Percentiles rank a stretch among this genome's conserved stretches.
These are phyloP conservation scores for Danaus chrysippus DNA, from an alignment of 2,888 invertebrate genomes.

Conservation along the genomic window DNA sequence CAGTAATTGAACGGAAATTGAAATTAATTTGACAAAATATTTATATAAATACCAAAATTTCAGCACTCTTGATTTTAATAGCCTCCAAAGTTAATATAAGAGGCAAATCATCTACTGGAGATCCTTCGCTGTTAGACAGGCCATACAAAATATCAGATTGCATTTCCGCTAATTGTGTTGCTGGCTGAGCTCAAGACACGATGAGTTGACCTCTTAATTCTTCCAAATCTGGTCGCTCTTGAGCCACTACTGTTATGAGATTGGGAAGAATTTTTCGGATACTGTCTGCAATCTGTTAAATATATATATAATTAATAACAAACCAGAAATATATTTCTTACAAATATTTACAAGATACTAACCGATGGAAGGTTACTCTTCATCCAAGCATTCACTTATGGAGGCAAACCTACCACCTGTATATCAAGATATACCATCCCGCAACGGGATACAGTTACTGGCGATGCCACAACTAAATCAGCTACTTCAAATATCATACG, in stretches of 20 bases:
- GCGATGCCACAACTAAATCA: too few species aligned
- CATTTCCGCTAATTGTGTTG: slow-evolving; percentile 85
- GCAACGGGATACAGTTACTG: too few species aligned
- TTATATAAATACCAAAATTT: slow-evolving; percentile 83
- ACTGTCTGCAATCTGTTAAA: too few species aligned
- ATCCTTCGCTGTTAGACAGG: slow-evolving; percentile 85
- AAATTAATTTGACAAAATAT: too few species aligned
- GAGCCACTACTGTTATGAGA: slow-evolving; percentile 92
- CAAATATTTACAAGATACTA: slow-evolving; percentile 18
- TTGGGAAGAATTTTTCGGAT: too few species aligned
- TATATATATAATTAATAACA: too few species aligned
- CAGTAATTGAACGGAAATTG: too few species aligned
- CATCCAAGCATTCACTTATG: slow-evolving; percentile 87
- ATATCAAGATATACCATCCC: slow-evolving; percentile 94
- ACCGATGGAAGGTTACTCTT: slow-evolving; percentile 78
- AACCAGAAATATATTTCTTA: too few species aligned
- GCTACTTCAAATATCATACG: slow-evolving; percentile 96
- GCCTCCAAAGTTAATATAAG: slow-evolving; percentile 87
- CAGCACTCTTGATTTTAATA: slow-evolving; percentile 89
- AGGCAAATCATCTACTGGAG: slow-evolving; percentile 87
- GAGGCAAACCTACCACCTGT: slow-evolving; percentile 82
- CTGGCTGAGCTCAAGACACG: slow-evolving; percentile 87
- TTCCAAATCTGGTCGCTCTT: slow-evolving; percentile 93
- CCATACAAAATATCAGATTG: slow-evolving; percentile 87
- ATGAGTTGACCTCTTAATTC: slow-evolving; percentile 89